phyloP scores from a whole-genome alignment of 2,888 invertebrate genomes.

The Sepioteuthis lessoniana region DNA sequence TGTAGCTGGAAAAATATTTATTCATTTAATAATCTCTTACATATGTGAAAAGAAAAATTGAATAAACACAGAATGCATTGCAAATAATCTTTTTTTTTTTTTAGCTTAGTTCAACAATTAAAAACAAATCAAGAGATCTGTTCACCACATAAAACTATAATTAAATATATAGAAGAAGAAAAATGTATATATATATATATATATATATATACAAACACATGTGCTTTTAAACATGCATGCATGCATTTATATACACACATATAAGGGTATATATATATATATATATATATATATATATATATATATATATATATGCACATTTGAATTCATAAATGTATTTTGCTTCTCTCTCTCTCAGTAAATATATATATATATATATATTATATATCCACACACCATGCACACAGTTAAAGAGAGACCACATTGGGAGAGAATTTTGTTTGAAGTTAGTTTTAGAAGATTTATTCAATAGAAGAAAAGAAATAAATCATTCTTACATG shows the following conservation, averaged over 20 bases:
- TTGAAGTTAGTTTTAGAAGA: background rate
- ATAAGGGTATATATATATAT: background rate
- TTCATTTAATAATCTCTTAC: background rate
- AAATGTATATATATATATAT: background rate
- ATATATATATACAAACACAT: background rate
- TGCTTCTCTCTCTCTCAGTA: too few relatives aligned
- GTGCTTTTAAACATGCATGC: background rate
- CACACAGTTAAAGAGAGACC: background rate
- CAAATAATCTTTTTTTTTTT: background rate
- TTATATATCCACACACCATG: too few relatives aligned
- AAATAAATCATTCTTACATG: background rate
- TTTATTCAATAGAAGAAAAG: too few relatives aligned
- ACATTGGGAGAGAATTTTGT: background rate
- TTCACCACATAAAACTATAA: background rate
- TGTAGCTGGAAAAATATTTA: background rate
- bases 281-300: background rate
- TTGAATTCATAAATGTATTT: background rate
- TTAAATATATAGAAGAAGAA: background rate
- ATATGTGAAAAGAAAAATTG: background rate
- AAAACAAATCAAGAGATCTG: background rate
- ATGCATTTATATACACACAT: too few relatives aligned
- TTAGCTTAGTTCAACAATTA: background rate
- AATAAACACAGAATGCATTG: background rate
- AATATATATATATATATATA: too few relatives aligned
- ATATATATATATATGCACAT: background rate